Evolutionary conservation across 2,113 vertebrate genomes (phyloP).

Genomic region (Craseonycteris thonglongyai): DNA sequence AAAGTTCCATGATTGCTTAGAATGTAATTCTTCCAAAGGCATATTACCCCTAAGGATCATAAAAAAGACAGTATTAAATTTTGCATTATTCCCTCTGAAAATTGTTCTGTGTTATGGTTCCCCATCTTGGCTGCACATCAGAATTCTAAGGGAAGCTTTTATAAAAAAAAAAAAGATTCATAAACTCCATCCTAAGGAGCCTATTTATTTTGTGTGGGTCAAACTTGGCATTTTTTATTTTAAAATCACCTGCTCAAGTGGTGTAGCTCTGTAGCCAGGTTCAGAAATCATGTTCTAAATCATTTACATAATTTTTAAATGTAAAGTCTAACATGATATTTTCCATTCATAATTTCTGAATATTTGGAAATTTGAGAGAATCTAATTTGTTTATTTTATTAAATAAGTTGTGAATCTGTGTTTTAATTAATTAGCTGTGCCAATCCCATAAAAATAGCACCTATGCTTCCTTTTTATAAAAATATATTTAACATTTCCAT

Average conservation of each 20-base stretch:
- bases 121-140: neutral
- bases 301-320: conserved; percentile 17
- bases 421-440: neutral
- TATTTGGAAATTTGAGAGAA: neutral
- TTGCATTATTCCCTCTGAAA: neutral
- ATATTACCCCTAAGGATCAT: conserved; percentile 39
- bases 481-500: neutral
- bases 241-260: neutral
- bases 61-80: conserved; percentile 16
- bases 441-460: neutral
- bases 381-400: neutral
- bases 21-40: conserved; percentile 22
- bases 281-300: neutral
- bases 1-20: conserved; percentile 55
- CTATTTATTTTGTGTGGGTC: neutral
- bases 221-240: neutral
- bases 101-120: neutral
- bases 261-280: neutral
- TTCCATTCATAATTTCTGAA: neutral
- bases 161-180: neutral
- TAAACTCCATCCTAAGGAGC: neutral
- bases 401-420: neutral
- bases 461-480: neutral
- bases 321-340: neutral
- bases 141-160: neutral